These are phyloP conservation scores for Ephestia elutella DNA, from an alignment of 1,140 invertebrate species.

Conservation along the genomic window DNA sequence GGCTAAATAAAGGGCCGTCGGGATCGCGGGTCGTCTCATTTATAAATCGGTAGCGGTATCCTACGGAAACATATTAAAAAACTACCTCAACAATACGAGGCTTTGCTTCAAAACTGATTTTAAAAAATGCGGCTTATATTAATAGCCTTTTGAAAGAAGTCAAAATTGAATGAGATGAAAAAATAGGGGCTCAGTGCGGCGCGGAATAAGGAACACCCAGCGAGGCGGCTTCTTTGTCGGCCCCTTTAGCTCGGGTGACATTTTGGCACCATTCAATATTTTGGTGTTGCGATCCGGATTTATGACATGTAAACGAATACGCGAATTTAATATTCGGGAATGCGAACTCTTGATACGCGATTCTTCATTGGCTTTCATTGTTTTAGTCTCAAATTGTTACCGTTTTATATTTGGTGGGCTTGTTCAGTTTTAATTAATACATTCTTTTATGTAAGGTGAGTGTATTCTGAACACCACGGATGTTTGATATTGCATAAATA, in stretches of 20 bases:
- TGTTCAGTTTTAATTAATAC: no score
- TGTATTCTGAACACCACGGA: no score
- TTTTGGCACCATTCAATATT: conserved; percentile 74
- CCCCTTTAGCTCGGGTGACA: conserved; percentile 66
- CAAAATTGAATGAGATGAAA: conserved; percentile 73
- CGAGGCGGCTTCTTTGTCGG: conserved; percentile 67
- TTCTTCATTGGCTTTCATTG: conserved; percentile 17
- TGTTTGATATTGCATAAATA: no score
- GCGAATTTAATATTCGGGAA: conserved; percentile 23
- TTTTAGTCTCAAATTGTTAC: conserved; percentile 16
- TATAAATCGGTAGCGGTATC: conserved; percentile 71
- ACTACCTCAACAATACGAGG: conserved; percentile 56
- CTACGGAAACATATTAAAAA: conserved; percentile 72
- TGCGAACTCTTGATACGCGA: conserved; percentile 27
- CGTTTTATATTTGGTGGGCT: no score
- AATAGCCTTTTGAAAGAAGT: conserved; percentile 73
- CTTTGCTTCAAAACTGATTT: conserved; percentile 62
- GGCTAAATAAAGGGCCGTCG: conserved; percentile 56
- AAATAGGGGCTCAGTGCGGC: conserved; percentile 59
- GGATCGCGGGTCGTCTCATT: conserved; percentile 48
- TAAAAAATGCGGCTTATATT: conserved; percentile 72
- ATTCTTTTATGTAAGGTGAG: no score
- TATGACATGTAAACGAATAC: conserved; percentile 65
- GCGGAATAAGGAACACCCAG: conserved; percentile 65
- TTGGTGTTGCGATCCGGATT: conserved; percentile 68